phyloP scores from a whole-genome alignment of 2,888 invertebrate genomes.

The Actias luna region DNA sequence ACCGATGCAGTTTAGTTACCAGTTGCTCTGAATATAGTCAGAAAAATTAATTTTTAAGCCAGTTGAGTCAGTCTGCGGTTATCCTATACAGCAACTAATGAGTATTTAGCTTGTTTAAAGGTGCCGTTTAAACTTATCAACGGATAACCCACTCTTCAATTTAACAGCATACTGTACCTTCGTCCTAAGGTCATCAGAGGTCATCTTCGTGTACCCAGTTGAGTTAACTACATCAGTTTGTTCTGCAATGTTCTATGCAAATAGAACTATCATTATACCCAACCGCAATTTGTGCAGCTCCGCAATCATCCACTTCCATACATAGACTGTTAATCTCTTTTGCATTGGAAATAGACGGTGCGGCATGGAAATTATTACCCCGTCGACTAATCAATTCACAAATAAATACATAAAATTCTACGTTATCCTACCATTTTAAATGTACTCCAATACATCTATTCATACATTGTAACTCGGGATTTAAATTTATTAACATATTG shows the following conservation, averaged over 20 bases:
- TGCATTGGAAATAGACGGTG: not conserved
- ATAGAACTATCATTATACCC: not conserved
- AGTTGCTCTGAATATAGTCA: no score
- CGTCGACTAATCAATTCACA: not conserved
- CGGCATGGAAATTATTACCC: not conserved
- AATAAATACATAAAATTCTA: not conserved
- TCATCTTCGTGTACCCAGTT: not conserved
- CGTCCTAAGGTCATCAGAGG: not conserved
- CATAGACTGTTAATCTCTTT: not conserved
- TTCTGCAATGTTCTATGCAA: constrained; percentile 2
- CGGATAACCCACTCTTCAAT: not conserved
- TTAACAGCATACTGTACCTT: not conserved
- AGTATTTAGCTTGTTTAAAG: no score
- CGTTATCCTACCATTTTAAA: not conserved
- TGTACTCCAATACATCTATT: not conserved
- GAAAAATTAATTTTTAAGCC: no score
- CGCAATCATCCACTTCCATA: not conserved
- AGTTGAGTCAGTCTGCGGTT: no score
- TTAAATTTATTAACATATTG: not conserved
- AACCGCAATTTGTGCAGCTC: constrained; percentile 6
- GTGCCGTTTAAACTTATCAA: not conserved
- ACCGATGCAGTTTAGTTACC: no score
- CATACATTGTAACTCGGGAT: not conserved
- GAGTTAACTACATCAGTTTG: not conserved
- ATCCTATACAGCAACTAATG: no score